Percentiles rank a stretch among this genome's conserved stretches.
phyloP scores from a whole-genome alignment of 1,140 invertebrate species.

The Druon quercuslanigerum region DNA sequence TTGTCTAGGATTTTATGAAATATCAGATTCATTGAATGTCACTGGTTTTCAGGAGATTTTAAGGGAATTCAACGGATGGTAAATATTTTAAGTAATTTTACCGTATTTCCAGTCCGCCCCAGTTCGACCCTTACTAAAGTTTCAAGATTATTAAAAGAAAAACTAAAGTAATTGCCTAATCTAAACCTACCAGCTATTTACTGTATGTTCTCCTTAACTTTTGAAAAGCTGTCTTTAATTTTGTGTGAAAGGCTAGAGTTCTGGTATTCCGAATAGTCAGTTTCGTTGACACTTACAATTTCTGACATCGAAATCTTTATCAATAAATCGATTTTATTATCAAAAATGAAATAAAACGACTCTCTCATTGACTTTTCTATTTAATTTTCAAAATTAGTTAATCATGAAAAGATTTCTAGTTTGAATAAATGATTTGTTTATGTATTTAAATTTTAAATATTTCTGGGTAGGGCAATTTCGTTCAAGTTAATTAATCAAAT shows the following conservation, averaged over 20 bases:
- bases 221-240: constrained; percentile 63
- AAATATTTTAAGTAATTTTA: too few relatives aligned
- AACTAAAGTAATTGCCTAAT: too few relatives aligned
- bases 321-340: not conserved
- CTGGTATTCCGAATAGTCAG: not conserved
- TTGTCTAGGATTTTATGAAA: too few relatives aligned
- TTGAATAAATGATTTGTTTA: not conserved
- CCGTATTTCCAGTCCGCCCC: too few relatives aligned
- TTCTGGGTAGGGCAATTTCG: not conserved
- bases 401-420: not conserved
- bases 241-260: constrained; percentile 58
- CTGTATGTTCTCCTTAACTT: constrained; percentile 65
- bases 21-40: too few relatives aligned
- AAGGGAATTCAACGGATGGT: too few relatives aligned
- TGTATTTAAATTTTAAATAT: not conserved
- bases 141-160: too few relatives aligned
- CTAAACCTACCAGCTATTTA: constrained; percentile 62
- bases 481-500: not conserved
- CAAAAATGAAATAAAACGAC: not conserved
- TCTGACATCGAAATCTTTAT: constrained; percentile 17
- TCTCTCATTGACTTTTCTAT: not conserved
- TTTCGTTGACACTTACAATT: constrained; percentile 45
- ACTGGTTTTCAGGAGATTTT: too few relatives aligned
- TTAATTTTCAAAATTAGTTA: not conserved
- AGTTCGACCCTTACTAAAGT: too few relatives aligned